Conservation (phyloP, 1,140 invertebrate species). For the Chrysomallon squamiferum region DNA sequence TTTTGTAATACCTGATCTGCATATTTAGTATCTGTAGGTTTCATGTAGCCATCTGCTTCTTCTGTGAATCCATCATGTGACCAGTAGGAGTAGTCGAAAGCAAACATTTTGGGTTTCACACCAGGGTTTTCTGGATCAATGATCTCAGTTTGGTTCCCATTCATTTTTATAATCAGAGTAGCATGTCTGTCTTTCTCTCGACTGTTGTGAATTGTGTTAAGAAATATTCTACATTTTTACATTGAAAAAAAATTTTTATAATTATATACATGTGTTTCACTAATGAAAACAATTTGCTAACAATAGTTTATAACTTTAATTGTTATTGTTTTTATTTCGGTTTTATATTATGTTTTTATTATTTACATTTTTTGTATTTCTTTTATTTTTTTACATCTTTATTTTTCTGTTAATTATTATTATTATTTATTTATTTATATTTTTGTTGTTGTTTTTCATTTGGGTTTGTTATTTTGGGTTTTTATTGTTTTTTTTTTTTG, state of each 20-base stretch:
- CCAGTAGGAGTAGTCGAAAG: conserved; percentile 73
- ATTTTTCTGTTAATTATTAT: background rate
- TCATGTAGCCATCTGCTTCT: conserved; percentile 64
- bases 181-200: conserved; percentile 68
- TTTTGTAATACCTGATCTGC: conserved; percentile 61
- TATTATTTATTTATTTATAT: background rate
- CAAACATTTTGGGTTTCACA: conserved; percentile 66
- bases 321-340: background rate
- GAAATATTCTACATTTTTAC: conserved; percentile 10
- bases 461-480: background rate
- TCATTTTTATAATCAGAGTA: conserved; percentile 68
- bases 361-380: background rate
- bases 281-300: background rate
- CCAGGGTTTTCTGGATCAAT: conserved; percentile 65
- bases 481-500: background rate
- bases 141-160: conserved; percentile 66
- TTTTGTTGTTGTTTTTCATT: background rate
- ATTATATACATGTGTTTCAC: background rate
- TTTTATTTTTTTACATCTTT: background rate
- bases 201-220: conserved; percentile 65
- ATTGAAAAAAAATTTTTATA: background rate
- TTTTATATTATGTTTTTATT: background rate
- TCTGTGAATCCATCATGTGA: conserved; percentile 70
- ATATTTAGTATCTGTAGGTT: conserved; percentile 54
- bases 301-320: background rate